Evolutionary conservation across 37 sponge, comb jelly and placozoan genomes (phyloP).

Genomic region (Petrosia ficiformis): DNA sequence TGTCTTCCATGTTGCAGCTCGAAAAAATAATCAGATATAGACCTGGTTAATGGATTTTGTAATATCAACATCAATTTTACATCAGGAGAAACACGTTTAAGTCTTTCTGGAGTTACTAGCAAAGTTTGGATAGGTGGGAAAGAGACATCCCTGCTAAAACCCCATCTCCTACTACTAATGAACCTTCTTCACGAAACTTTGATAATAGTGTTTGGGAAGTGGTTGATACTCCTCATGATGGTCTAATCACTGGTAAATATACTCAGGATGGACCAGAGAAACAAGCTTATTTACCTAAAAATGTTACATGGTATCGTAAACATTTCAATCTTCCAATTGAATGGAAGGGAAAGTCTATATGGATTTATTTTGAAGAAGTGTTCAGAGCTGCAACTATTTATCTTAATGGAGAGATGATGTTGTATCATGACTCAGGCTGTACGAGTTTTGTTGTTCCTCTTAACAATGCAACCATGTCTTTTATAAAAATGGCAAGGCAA

Average conservation of each 20-base stretch:
- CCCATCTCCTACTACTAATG: slow-evolving; percentile 17
- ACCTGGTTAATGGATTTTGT: too few species aligned
- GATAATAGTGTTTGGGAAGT: slow-evolving; percentile 51
- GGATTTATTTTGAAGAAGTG: slow-evolving; percentile 64
- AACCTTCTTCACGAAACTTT: slow-evolving; percentile 27
- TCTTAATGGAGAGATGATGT: slow-evolving; percentile 27
- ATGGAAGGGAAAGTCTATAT: slow-evolving; percentile 42
- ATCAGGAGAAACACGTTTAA: too few species aligned
- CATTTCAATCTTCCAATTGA: slow-evolving; percentile 55
- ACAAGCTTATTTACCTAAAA: slow-evolving; percentile 39
- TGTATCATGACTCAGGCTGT: slow-evolving; percentile 52
- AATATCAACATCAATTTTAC: too few species aligned
- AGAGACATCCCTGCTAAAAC: slow-evolving; percentile 24
- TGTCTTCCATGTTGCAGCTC: too few species aligned
- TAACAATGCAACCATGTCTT: slow-evolving; percentile 33
- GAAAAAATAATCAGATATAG: too few species aligned
- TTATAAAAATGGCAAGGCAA: slow-evolving; percentile 38
- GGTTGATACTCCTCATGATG: slow-evolving; percentile 56
- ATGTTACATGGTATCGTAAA: slow-evolving; percentile 57
- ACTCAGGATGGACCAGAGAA: slow-evolving; percentile 8
- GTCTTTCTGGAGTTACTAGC: too few species aligned
- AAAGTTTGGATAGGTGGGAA: too few species aligned
- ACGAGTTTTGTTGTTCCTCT: slow-evolving; percentile 59
- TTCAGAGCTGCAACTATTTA: slow-evolving; percentile 30
- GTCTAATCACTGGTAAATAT: slow-evolving; percentile 31